A percentile compares a stretch with the other conserved stretches of the same genome.
Conservation (phyloP, 2,888 invertebrate genomes). For the Diaprepes abbreviatus region DNA sequence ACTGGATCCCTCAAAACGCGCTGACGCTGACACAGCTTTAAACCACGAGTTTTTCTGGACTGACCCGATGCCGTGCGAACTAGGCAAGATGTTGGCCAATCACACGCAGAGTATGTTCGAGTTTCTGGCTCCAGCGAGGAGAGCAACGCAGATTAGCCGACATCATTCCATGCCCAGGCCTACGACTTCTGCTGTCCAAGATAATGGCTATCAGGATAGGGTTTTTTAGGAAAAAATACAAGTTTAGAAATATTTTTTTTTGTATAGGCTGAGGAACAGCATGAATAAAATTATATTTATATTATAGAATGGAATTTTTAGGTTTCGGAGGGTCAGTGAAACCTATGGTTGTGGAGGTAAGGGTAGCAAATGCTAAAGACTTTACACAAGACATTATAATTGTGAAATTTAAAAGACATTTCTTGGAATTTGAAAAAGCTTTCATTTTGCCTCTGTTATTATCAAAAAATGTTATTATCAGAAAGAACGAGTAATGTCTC, state of each 20-base stretch:
- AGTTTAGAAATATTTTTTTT: background rate
- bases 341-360: too few relatives aligned
- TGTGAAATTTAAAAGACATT: too few relatives aligned
- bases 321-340: too few relatives aligned
- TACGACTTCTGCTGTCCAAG: slow-evolving; percentile 70
- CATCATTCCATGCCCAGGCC: slow-evolving; percentile 76
- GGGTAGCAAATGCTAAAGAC: too few relatives aligned
- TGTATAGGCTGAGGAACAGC: too few relatives aligned
- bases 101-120: slow-evolving; percentile 96
- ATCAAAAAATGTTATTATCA: too few relatives aligned
- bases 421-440: too few relatives aligned
- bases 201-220: slow-evolving; percentile 88
- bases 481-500: too few relatives aligned
- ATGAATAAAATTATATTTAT: too few relatives aligned
- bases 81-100: slow-evolving; percentile 92
- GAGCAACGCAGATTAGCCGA: slow-evolving; percentile 78
- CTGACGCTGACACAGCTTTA: slow-evolving; percentile 91
- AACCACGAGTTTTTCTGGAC: slow-evolving; percentile 99
- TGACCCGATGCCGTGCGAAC: slow-evolving; percentile 94
- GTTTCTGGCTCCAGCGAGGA: slow-evolving; percentile 83
- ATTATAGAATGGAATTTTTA: too few relatives aligned
- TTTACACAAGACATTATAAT: too few relatives aligned
- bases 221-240: slow-evolving; percentile 75
- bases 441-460: too few relatives aligned
- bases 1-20: slow-evolving; percentile 90